Percentiles rank a stretch among this genome's conserved stretches.
Conservation (phyloP, 2,797 vertebrate genomes). For the Aphelocoma californica region DNA sequence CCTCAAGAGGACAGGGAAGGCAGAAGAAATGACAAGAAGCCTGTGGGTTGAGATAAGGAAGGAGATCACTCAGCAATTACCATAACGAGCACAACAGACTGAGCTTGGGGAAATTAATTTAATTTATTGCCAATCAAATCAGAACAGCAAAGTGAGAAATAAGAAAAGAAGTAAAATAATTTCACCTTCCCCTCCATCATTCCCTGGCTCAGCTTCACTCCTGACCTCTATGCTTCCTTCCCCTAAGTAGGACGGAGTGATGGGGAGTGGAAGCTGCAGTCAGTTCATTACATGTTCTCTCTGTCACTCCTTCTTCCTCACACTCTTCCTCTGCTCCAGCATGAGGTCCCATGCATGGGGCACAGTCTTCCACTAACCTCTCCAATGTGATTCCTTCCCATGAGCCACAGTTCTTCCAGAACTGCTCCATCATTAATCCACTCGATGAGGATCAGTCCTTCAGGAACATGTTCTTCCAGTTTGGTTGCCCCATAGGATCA, state of each 20-base stretch:
- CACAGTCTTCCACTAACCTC: not conserved
- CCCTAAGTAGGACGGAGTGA: not conserved
- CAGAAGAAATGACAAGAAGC: not conserved
- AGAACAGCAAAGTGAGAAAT: not conserved
- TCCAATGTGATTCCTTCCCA: not conserved
- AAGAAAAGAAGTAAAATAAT: not conserved
- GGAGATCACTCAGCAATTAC: not conserved
- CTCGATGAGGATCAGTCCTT: not conserved
- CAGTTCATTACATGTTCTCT: not conserved
- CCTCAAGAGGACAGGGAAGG: not conserved
- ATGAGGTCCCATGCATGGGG: accelerated
- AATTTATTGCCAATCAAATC: not conserved
- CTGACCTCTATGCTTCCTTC: not conserved
- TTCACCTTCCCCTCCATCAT: not conserved
- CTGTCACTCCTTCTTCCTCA: not conserved
- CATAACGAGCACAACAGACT: not conserved
- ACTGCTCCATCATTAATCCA: not conserved
- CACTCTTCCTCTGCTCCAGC: not conserved
- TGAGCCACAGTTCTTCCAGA: not conserved
- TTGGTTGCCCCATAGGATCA: not conserved
- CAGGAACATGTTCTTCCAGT: not conserved
- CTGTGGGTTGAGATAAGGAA: not conserved
- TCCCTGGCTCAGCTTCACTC: not conserved
- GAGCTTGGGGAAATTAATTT: not conserved
- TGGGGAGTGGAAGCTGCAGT: not conserved